Evolutionary conservation across 2,113 vertebrate genomes (phyloP).

Genomic region (Alces alces): DNA sequence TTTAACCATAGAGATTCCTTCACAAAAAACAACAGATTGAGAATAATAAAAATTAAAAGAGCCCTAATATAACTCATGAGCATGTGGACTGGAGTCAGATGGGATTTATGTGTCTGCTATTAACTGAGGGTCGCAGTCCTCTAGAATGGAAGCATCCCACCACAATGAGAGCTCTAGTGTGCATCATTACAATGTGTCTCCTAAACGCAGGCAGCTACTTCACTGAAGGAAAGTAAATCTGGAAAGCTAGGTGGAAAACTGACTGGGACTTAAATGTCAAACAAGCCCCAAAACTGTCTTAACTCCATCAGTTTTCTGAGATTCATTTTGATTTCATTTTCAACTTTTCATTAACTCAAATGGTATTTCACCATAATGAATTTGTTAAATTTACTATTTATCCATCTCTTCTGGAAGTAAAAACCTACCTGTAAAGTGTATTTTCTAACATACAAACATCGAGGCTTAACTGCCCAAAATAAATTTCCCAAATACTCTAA

Average conservation of each 20-base stretch:
- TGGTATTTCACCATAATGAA: not conserved
- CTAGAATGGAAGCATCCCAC: not conserved
- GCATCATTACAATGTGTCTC: not conserved
- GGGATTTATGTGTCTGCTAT: not conserved
- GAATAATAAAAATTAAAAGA: not conserved
- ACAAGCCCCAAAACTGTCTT: not conserved
- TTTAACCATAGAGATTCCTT: not conserved
- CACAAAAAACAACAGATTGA: not conserved
- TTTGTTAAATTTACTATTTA: not conserved
- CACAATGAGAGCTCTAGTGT: not conserved
- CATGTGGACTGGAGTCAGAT: not conserved
- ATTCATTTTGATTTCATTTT: not conserved
- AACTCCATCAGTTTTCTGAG: not conserved
- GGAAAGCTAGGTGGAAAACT: not conserved
- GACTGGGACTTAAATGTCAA: not conserved
- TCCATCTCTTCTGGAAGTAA: not conserved
- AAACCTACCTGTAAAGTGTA: not conserved
- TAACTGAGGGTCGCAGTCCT: not conserved
- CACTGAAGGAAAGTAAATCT: not conserved
- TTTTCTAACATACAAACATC: not conserved
- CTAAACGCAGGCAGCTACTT: not conserved
- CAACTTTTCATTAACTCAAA: constrained; percentile 10
- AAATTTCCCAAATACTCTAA: constrained; percentile 1
- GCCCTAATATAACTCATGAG: not conserved
- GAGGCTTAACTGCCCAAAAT: not conserved